Percentiles rank a stretch among this genome's conserved stretches.
Evolutionary conservation across 2,888 invertebrate species (phyloP).

Genomic region (Lithophane ornitopus): DNA sequence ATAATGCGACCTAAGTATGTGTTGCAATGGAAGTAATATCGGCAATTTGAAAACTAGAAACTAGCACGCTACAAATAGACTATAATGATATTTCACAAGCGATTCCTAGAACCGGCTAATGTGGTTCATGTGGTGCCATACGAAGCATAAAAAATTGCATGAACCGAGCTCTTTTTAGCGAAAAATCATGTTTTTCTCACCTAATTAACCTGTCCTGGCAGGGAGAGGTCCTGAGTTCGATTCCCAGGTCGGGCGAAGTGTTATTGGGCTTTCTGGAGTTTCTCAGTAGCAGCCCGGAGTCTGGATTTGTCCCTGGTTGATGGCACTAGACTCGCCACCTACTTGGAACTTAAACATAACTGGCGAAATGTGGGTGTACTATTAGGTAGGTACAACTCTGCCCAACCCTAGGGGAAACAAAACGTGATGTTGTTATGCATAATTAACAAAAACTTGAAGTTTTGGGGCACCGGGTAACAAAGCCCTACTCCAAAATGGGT

Average conservation of each 20-base stretch:
- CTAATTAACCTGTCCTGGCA: background rate
- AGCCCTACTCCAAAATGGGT: conserved; percentile 5
- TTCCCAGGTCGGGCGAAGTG: background rate
- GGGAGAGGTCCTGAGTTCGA: background rate
- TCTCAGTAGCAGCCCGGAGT: background rate
- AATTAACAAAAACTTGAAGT: conserved; percentile 1
- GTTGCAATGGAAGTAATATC: conserved; percentile 32
- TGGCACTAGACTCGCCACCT: background rate
- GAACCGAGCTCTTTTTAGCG: background rate
- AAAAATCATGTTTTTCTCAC: background rate
- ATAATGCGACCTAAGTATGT: conserved; percentile 20
- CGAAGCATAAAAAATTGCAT: conserved; percentile 1
- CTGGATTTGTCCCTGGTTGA: background rate
- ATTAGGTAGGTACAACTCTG: background rate
- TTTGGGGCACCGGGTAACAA: conserved; percentile 8
- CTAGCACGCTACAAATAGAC: conserved; percentile 27
- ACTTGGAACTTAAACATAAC: background rate
- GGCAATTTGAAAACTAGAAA: conserved; percentile 47
- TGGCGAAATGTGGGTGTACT: background rate
- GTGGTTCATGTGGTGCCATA: background rate
- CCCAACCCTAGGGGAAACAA: background rate
- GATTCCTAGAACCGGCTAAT: conserved; percentile 34
- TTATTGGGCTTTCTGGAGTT: background rate
- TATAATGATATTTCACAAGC: conserved; percentile 42
- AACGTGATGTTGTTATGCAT: background rate